Base-by-base conservation (phyloP, 2,797 vertebrate species). In the Bothrops alternatus region DNA sequence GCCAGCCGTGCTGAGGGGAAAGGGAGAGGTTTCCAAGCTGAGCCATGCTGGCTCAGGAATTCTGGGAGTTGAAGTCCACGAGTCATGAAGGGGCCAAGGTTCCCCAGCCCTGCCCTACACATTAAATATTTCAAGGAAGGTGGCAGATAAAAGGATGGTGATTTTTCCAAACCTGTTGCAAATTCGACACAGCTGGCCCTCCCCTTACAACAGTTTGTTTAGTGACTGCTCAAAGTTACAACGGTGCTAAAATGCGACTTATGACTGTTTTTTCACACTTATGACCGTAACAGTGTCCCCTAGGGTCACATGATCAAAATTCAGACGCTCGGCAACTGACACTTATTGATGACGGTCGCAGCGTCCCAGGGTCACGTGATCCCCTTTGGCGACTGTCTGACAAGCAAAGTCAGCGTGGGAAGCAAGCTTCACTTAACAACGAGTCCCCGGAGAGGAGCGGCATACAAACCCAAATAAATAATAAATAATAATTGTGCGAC, bases 231-330 rank as follows among this genome's bases (percentile, higher is more conserved):
- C n/a, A 18, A 32, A 32, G 2, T 16, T 32, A 69, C 65, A 7
- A 32, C 65, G 18, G n/a, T 1, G 0, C 14, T 18, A 1, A 37
- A 73, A 0, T 10, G 1, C 2, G 14, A 69, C n/a, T 32, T 18
- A 3, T 7, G 14, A 53, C 8, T 8, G 50, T 53, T 18, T 37
- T 69, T 73, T 37, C 65, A 73, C n/a, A 18, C 65, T 73, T 7
- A 73, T 2, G 63, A n/a, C 63, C 13, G 1, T 14, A 2, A 28
- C 13, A 6, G 28, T 0, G 14, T 18, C 65, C 65, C n/a, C n/a
- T 53, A 69, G 16, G 65, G 65, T 18, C 14, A 32, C 1, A 0
- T 0, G 5, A 32, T 73, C n/a, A 3, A 73, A 18, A 73, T 37
- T 73, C n/a, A 3, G 2, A 32, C 12, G 65, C 65, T 69, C 6